Conservation (phyloP, 2,888 invertebrate genomes). For the Conchocele bisecta region DNA sequence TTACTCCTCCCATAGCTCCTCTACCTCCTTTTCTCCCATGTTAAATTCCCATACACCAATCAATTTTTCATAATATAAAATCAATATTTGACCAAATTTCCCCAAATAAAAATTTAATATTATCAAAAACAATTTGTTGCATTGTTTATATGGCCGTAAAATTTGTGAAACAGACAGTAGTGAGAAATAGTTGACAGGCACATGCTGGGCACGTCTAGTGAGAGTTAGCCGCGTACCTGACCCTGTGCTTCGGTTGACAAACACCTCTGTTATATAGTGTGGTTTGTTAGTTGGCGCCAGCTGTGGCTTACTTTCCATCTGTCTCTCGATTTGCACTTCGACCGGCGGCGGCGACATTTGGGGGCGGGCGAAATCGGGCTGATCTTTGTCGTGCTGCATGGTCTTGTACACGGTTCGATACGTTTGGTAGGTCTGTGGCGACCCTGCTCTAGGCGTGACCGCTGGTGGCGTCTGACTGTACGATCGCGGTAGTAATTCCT, state of each 20-base stretch:
- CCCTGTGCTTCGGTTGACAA: constrained; percentile 69
- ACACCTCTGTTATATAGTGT: constrained; percentile 77
- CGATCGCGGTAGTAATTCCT: constrained; percentile 45
- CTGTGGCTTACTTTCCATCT: constrained; percentile 45
- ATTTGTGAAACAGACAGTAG: too few relatives aligned
- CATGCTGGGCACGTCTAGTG: too few relatives aligned
- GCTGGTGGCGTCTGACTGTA: constrained; percentile 53
- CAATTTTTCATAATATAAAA: too few relatives aligned
- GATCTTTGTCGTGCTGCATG: constrained; percentile 59
- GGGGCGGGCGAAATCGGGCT: constrained; percentile 53
- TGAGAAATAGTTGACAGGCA: too few relatives aligned
- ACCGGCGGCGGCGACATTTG: constrained; percentile 27
- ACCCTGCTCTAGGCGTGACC: constrained; percentile 60
- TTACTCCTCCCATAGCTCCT: too few relatives aligned
- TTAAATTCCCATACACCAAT: too few relatives aligned
- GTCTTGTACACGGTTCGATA: constrained; percentile 70
- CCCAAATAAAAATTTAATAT: too few relatives aligned
- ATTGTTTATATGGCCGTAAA: too few relatives aligned
- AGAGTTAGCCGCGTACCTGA: too few relatives aligned
- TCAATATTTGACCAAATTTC: too few relatives aligned
- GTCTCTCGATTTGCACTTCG: constrained; percentile 52
- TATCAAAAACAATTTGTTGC: too few relatives aligned
- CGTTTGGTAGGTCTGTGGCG: constrained; percentile 61
- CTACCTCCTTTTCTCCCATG: too few relatives aligned
- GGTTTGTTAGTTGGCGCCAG: constrained; percentile 65